These are phyloP conservation scores for Ochropleura plecta DNA, from an alignment of 2,888 invertebrate genomes.

Conservation along the genomic window DNA sequence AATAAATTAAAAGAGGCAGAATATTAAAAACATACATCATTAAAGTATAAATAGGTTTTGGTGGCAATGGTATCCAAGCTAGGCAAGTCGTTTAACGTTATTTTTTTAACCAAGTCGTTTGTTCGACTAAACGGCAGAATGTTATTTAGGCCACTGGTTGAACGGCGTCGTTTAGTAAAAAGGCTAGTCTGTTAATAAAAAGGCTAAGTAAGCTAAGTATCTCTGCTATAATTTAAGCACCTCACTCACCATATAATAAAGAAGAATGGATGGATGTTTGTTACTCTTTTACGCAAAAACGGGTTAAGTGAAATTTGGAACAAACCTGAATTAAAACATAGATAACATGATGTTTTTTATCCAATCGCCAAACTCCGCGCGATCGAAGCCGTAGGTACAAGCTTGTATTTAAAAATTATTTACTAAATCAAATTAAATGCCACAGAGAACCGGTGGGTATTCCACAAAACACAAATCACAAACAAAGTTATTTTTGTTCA, in stretches of 20 bases:
- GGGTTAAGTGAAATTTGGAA: neutral
- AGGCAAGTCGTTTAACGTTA: neutral
- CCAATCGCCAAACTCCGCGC: neutral
- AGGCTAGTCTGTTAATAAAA: neutral
- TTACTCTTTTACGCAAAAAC: neutral
- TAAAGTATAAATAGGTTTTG: neutral
- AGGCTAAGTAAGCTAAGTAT: neutral
- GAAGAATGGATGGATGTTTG: neutral
- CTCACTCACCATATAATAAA: too few relatives aligned
- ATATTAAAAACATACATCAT: too few relatives aligned
- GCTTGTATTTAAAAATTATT: neutral
- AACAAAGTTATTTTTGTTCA: constrained; percentile 1
- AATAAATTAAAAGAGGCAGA: too few relatives aligned
- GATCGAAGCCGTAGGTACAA: neutral
- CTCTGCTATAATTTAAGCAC: neutral
- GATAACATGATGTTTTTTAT: too few relatives aligned
- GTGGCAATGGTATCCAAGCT: neutral
- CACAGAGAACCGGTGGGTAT: neutral
- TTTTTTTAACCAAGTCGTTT: neutral
- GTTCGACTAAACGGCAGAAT: neutral
- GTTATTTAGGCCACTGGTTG: neutral
- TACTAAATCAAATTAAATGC: neutral
- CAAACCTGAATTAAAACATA: neutral
- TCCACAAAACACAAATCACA: neutral
- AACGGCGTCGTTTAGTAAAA: neutral